These are phyloP conservation scores for Flexamia atlantica DNA, from an alignment of 2,888 invertebrate species.

Conservation along the genomic window DNA sequence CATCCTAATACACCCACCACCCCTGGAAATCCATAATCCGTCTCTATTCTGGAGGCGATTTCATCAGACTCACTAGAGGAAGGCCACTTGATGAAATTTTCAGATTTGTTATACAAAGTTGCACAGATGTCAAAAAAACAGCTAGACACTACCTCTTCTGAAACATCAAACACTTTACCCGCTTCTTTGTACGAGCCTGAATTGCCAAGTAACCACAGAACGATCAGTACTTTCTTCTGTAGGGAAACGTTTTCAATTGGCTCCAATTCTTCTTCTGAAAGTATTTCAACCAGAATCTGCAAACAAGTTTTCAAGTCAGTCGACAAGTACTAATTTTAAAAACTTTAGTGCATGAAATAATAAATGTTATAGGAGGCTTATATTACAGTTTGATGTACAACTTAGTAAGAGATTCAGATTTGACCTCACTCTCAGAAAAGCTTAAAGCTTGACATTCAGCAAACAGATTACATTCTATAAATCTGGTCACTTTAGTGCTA, in stretches of 20 bases:
- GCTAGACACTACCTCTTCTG: conserved; percentile 18
- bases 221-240: conserved; percentile 43
- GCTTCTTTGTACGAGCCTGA: conserved; percentile 12
- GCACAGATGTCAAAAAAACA: conserved; percentile 51
- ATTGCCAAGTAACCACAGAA: conserved; percentile 30
- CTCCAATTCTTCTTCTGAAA: conserved; percentile 50
- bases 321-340: no score
- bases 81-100: conserved; percentile 37
- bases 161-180: conserved; percentile 7
- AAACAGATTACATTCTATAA: no score
- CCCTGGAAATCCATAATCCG: conserved; percentile 40
- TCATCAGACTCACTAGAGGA: conserved; percentile 8
- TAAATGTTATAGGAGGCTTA: no score
- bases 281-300: conserved; percentile 18
- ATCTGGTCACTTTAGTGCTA: no score
- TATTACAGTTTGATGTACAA: no score
- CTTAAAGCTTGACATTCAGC: no score
- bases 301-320: not conserved
- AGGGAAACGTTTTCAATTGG: conserved; percentile 33
- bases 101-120: conserved; percentile 39
- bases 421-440: no score
- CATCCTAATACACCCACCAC: conserved; percentile 38
- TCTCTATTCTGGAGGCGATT: conserved; percentile 11
- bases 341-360: no score
- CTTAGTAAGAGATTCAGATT: no score